Evolutionary conservation across 1,140 invertebrate species (phyloP).

Genomic region (Oscheius sp.): DNA sequence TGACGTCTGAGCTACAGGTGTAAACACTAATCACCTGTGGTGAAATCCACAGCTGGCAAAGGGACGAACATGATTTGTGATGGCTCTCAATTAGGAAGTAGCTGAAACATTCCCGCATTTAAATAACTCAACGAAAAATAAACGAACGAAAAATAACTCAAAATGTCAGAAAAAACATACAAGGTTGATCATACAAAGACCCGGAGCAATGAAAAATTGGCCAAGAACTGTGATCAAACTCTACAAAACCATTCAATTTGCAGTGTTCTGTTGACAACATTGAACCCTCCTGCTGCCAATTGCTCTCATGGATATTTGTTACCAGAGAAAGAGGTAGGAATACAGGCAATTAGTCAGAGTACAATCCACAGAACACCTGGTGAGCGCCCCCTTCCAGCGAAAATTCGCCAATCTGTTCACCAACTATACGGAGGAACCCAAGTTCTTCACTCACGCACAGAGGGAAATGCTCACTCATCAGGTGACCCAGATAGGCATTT

Average conservation of each 20-base stretch:
- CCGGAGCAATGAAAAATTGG: no score
- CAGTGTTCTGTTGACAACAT: not conserved
- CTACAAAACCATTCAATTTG: not conserved
- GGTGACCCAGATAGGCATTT: no score
- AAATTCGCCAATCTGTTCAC: constrained; percentile 16
- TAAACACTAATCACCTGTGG: no score
- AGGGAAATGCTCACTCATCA: constrained; percentile 29
- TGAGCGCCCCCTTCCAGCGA: constrained; percentile 33
- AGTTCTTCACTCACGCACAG: constrained; percentile 23
- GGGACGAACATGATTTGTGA: no score
- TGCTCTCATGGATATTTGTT: not conserved
- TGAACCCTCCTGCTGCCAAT: not conserved
- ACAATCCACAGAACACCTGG: not conserved
- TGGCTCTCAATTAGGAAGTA: not conserved
- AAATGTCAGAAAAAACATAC: no score
- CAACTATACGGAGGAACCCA: constrained; percentile 22
- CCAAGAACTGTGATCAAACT: not conserved
- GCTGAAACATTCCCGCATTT: no score
- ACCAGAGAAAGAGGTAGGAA: not conserved
- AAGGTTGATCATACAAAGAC: no score
- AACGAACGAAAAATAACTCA: no score
- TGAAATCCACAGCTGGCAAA: no score
- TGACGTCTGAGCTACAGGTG: not conserved
- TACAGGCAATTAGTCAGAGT: not conserved
- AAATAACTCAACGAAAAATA: no score